Evolutionary conservation across 2,113 vertebrate species (phyloP).

Genomic region (Lycocorax pyrrhopterus): DNA sequence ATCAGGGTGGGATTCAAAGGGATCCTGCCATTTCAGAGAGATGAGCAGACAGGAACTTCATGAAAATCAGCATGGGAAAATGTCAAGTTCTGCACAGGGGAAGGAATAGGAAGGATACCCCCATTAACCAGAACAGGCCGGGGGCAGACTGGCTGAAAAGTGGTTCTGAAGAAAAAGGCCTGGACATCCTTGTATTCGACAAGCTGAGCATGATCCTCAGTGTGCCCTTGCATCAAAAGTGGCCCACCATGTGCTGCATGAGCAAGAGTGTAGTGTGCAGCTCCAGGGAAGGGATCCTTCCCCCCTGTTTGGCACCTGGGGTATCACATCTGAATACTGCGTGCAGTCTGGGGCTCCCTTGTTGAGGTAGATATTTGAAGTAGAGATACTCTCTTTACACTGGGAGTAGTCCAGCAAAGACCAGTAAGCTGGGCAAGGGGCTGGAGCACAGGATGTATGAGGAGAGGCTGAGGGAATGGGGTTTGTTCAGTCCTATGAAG

Average conservation of each 20-base stretch:
- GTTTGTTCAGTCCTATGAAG: neutral
- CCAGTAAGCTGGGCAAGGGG: neutral
- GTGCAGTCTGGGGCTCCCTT: neutral
- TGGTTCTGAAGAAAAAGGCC: neutral
- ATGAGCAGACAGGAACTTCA: neutral
- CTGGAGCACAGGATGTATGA: neutral
- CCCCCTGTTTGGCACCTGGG: neutral
- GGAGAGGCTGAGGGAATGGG: neutral
- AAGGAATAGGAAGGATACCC: neutral
- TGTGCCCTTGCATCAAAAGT: neutral
- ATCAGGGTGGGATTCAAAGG: neutral
- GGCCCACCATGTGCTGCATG: neutral
- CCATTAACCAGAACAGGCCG: neutral
- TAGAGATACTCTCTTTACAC: neutral
- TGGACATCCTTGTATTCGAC: neutral
- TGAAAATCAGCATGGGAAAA: neutral
- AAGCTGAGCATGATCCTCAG: neutral
- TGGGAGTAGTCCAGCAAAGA: neutral
- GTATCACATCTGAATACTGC: neutral
- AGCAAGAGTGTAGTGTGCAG: neutral
- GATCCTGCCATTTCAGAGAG: neutral
- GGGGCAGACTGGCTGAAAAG: neutral
- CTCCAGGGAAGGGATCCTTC: neutral
- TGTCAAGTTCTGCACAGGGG: too few species aligned
- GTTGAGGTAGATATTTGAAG: neutral